A percentile compares a stretch with the other conserved stretches of the same genome.
phyloP scores from a whole-genome alignment of 2,113 vertebrate genomes.

The Callipepla squamata region DNA sequence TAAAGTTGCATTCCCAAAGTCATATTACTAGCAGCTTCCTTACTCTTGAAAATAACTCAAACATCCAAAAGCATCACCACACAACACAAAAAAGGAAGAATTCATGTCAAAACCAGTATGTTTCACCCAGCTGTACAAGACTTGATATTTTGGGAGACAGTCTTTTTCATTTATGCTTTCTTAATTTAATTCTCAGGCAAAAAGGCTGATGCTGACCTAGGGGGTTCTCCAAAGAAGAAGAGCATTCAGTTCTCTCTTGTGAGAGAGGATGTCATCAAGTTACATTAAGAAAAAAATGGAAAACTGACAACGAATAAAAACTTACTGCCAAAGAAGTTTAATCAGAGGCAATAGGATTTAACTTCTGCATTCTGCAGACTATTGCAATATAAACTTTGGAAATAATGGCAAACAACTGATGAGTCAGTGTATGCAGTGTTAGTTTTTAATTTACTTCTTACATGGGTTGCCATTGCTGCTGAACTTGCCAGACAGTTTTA shows the following conservation, averaged over 20 bases:
- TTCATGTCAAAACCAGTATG: background rate
- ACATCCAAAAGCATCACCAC: background rate
- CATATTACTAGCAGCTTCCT: background rate
- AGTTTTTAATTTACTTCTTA: background rate
- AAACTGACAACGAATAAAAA: background rate
- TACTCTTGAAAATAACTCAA: background rate
- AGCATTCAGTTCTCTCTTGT: background rate
- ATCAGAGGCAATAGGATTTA: background rate
- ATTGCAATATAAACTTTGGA: background rate
- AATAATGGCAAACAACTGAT: background rate
- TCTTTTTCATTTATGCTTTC: background rate
- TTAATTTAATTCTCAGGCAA: background rate
- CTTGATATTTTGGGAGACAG: fast-evolving
- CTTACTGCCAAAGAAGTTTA: background rate
- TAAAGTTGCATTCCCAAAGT: background rate
- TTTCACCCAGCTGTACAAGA: background rate
- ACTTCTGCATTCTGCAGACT: background rate
- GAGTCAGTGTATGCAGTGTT: background rate
- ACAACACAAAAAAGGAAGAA: background rate
- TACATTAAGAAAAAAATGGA: background rate
- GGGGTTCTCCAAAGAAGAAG: background rate
- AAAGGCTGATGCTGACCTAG: background rate
- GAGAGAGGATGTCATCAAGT: background rate
- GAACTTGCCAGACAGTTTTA: background rate
- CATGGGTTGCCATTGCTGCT: background rate